A percentile compares a stretch with the other conserved stretches of the same genome.
Evolutionary conservation across 2,888 invertebrate genomes (phyloP).

Genomic region (Micoletzkya japonica): DNA sequence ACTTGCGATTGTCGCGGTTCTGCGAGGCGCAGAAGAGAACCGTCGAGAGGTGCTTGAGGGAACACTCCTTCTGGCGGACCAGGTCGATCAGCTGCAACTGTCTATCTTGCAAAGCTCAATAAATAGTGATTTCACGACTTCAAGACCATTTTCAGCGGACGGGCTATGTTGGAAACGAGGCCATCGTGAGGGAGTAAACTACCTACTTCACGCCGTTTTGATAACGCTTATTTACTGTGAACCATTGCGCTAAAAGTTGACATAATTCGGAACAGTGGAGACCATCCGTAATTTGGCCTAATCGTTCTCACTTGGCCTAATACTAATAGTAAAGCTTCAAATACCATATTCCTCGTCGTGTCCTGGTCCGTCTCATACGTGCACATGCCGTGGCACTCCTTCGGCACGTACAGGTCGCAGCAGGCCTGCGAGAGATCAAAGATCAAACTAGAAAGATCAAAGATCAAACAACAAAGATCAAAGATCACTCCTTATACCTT

Average conservation of each 20-base stretch:
- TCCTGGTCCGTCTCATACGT: slow-evolving; percentile 58
- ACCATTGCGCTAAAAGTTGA: too few relatives aligned
- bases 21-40: slow-evolving; percentile 61
- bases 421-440: slow-evolving; percentile 35
- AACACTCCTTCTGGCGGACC: slow-evolving; percentile 46
- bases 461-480: neutral
- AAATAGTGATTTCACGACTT: too few relatives aligned
- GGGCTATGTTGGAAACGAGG: too few relatives aligned
- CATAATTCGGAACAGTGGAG: too few relatives aligned
- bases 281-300: too few relatives aligned
- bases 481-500: slow-evolving; percentile 6
- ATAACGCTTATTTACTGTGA: too few relatives aligned
- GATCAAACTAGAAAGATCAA: neutral
- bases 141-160: too few relatives aligned
- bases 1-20: slow-evolving; percentile 57
- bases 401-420: slow-evolving; percentile 57
- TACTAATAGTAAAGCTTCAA: too few relatives aligned
- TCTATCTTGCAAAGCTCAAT: too few relatives aligned
- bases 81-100: slow-evolving; percentile 50
- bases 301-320: too few relatives aligned
- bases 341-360: slow-evolving; percentile 53
- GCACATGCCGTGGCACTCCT: slow-evolving; percentile 59
- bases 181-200: too few relatives aligned
- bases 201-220: too few relatives aligned
- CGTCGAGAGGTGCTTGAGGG: slow-evolving; percentile 57